Conservation (phyloP, 2,797 vertebrate genomes). For the Somateria mollissima region DNA sequence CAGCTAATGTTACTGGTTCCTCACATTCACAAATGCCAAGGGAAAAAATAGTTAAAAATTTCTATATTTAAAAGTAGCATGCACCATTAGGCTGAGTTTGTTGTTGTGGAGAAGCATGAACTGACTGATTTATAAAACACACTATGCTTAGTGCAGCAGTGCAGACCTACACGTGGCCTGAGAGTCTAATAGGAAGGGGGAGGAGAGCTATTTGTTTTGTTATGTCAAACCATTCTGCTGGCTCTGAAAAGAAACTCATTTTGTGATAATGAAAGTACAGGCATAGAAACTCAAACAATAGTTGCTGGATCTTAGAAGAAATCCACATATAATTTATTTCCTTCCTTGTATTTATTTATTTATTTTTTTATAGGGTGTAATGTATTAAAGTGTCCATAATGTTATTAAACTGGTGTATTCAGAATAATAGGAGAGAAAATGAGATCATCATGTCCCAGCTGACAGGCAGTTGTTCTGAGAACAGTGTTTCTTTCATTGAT, state of each 20-base stretch:
- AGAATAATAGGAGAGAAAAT: slow-evolving; percentile 32
- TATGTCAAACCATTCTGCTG: slow-evolving; percentile 58
- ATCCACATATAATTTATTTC: slow-evolving; percentile 55
- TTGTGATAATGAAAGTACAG: slow-evolving; percentile 62
- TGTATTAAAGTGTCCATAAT: slow-evolving; percentile 2
- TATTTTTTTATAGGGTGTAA: slow-evolving; percentile 17
- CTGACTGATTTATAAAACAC: slow-evolving; percentile 58
- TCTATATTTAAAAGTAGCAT: slow-evolving; percentile 32
- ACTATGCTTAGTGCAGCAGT: slow-evolving; percentile 29
- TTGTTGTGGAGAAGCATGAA: slow-evolving; percentile 10
- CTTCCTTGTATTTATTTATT: slow-evolving; percentile 50
- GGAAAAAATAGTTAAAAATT: slow-evolving; percentile 29
- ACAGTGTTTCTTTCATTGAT: neutral
- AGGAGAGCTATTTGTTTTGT: slow-evolving; percentile 59
- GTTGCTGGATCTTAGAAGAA: slow-evolving; percentile 30
- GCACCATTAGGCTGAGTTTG: slow-evolving; percentile 43
- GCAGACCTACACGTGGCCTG: slow-evolving; percentile 37
- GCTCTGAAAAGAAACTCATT: slow-evolving; percentile 69
- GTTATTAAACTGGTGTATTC: slow-evolving; percentile 38
- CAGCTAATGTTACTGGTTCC: neutral
- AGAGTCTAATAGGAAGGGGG: slow-evolving; percentile 29
- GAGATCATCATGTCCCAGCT: neutral
- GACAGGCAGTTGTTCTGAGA: neutral
- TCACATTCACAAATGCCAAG: neutral
- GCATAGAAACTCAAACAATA: slow-evolving; percentile 56